A percentile compares a stretch with the other conserved stretches of the same genome.
Conservation (phyloP, 2,113 vertebrate genomes). For the rabbit (Oryctolagus cuniculus) region DNA sequence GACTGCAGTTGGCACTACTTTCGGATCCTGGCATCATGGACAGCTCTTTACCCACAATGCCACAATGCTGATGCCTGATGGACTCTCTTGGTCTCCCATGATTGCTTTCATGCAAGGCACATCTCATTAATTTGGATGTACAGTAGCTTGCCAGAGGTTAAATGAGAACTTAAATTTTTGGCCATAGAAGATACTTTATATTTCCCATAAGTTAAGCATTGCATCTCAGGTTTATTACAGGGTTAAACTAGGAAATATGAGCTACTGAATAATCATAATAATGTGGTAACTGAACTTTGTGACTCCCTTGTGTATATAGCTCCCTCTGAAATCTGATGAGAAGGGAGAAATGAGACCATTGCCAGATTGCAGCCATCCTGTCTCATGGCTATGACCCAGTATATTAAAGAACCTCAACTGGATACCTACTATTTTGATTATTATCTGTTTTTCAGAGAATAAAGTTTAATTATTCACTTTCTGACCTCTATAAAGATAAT, state of each 20-base stretch:
- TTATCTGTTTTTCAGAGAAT: background rate
- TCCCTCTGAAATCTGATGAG: background rate
- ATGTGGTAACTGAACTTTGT: background rate
- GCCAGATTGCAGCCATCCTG: background rate
- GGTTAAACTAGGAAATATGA: background rate
- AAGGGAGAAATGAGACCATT: too few species aligned
- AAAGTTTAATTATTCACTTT: background rate
- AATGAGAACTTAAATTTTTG: background rate
- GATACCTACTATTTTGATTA: constrained; percentile 32
- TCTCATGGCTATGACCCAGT: background rate
- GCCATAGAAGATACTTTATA: fast-evolving
- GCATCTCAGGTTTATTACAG: background rate
- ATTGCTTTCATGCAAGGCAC: background rate
- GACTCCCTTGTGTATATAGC: background rate
- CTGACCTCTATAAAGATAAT: background rate
- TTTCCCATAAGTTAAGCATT: background rate
- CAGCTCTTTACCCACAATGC: too few species aligned
- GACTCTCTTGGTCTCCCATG: background rate
- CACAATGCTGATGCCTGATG: too few species aligned
- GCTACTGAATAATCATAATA: background rate
- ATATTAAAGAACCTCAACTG: background rate
- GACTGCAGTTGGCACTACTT: too few species aligned
- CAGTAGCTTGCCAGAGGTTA: background rate
- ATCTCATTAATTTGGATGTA: background rate
- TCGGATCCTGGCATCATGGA: too few species aligned